Conservation (phyloP, 2,888 invertebrate species). For the Abscondita cerata region DNA sequence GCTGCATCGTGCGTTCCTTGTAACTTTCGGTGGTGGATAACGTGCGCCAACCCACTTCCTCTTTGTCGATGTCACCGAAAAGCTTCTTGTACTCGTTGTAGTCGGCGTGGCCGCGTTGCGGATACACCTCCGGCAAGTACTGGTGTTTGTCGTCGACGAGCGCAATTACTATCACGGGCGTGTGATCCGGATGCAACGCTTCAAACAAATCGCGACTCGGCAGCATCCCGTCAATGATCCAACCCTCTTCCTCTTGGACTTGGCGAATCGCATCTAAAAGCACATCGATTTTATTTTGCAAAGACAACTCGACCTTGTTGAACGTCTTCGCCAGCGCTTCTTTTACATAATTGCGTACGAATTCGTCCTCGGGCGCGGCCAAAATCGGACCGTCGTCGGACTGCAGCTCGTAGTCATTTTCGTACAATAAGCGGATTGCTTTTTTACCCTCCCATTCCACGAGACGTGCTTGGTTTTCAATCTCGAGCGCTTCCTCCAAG, state of each 20-base stretch:
- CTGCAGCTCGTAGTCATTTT: neutral
- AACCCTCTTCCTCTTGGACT: slow-evolving; percentile 63
- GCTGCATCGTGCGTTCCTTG: neutral
- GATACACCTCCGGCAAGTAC: slow-evolving; percentile 51
- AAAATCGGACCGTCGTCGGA: no score
- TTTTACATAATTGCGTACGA: slow-evolving; percentile 61
- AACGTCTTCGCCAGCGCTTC: no score
- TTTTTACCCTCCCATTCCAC: slow-evolving; percentile 51
- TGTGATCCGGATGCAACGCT: slow-evolving; percentile 58
- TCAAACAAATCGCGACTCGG: slow-evolving; percentile 61
- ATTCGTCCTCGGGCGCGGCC: slow-evolving; percentile 49
- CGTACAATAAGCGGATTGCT: neutral
- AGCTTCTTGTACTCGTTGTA: slow-evolving; percentile 46
- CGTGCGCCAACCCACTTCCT: slow-evolving; percentile 47
- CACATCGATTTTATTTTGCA: slow-evolving; percentile 59
- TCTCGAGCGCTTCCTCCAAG: slow-evolving; percentile 38
- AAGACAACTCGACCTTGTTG: slow-evolving; percentile 58
- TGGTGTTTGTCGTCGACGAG: slow-evolving; percentile 62
- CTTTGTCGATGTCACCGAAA: slow-evolving; percentile 43
- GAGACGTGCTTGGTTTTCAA: slow-evolving; percentile 44
- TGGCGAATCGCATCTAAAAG: slow-evolving; percentile 55
- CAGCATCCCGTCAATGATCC: slow-evolving; percentile 68
- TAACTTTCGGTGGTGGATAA: slow-evolving; percentile 31
- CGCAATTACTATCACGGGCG: slow-evolving; percentile 65
- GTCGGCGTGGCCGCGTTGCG: slow-evolving; percentile 39